Evolutionary conservation across 2,113 vertebrate species (phyloP), one percentile per base, ranked within the genome.

Genomic region (Eurypyga helias): DNA sequence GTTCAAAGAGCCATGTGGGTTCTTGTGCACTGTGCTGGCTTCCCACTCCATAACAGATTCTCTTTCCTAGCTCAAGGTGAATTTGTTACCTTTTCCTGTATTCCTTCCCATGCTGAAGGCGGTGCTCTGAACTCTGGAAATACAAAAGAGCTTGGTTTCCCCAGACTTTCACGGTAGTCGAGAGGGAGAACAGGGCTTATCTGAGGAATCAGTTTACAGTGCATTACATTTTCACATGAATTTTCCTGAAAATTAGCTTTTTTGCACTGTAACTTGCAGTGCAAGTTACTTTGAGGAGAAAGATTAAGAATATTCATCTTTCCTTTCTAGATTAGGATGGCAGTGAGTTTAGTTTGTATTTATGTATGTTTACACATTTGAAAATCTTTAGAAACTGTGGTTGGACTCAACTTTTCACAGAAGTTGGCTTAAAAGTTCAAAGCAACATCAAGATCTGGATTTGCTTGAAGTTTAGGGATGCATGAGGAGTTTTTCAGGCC

Each of bases 121-220:
- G 73, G 34, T 65, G 15, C 26, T 70, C 49, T 28, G 17, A 58
- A 33, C 6, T 77, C 31, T 51, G 33, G 6, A 43, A 60, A 78
- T 58, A 24, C 17, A 17, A 45, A 81, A 54, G 10, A 45, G 2
- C 2, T 52, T 83, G 2, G 1, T 71, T 96, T 67, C 31, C 13
- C 23, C 7, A 43, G 23, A 19, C 10, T 86, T 7, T 28, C 16
- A 49, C 5, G 62, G 20, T 33, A 75, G 19, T 41, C 13, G 52
- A 6, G 2, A 61, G 9, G 17, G 6, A 79, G 17, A 67, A 10
- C 45, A n/a, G 2, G 10, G 2, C 2, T 49, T 3, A n/a, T 26
- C 26, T 11, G 33, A 34, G 21, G 17, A 66, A 76, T 36, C 3
- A 4, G 5, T 48, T 76, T 33, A 33, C 34, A 33, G 8, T 62